Base-by-base conservation (phyloP, 2,888 invertebrate genomes). In the Agrilus biguttatus region DNA sequence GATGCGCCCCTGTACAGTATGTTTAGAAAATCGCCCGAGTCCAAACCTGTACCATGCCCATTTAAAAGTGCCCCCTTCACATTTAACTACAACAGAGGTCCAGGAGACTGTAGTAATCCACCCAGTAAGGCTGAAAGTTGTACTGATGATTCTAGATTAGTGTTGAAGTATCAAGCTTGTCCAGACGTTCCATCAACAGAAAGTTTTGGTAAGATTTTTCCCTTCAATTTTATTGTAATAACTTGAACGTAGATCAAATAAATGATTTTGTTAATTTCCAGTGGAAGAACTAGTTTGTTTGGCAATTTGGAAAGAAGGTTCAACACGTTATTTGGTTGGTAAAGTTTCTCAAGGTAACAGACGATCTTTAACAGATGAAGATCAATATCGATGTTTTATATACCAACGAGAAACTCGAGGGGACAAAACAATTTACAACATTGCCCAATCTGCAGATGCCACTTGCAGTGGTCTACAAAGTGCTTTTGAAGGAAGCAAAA, bases 231-330 rank as follows among this genome's bases (percentile, higher is more conserved):
- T 35, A 14, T 40, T 17, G 1, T 19, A 12, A 7, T 23, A 12
- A 14, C 14, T n/a, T 42, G n/a, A n/a, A n/a, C n/a, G n/a, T n/a
- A n/a, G n/a, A n/a, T n/a, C n/a, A n/a, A n/a, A 17, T 5, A n/a
- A 35, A 36, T n/a, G n/a, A n/a, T 12, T 7, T 37, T 21, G 7
- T 28, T 33, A 17, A 36, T 47, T 40, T 48, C 28, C 58, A 85
- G 87, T 82, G 40, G 87, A 88, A 58, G 85, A 87, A 65, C 63
- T 88, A 42, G 78, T 83, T 38, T 88, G 88, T 62, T 66, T 88
- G 44, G 88, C 86, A 3, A 76, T 77, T 14, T 89, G 88, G 88
- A 85, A 82, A 62, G 87, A 88, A 52, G 86, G 87, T 1, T 80
- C 83, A 33, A 82, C 80, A 39, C 71, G 81, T 42, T 88, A 85